Evolutionary conservation across 2,113 vertebrate genomes (phyloP), one percentile per base, ranked within the genome.

Genomic region (Coturnix japonica): DNA sequence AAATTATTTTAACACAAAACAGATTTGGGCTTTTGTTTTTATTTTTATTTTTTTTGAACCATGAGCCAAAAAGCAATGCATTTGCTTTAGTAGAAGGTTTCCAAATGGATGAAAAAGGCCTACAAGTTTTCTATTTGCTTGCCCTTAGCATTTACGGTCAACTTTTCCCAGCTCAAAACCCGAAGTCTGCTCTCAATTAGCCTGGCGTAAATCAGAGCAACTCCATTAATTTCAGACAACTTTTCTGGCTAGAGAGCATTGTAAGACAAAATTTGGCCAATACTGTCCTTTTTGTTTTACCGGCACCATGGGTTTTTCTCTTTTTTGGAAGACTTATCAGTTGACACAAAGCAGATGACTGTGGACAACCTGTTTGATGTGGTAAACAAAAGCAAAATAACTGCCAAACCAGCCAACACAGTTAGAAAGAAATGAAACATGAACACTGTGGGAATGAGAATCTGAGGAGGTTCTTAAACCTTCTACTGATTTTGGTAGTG

Each of bases 351-450:
- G 78, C 95, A 95, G 91, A 94, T 94, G 94, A 95, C 67, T 95
- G 64, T 93, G 92, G 64, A 92, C 81, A 94, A 96, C 89, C 89
- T 93, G 78, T 96, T 96, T 96, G 95, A 96, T 95, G 95, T 96
- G 95, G 96, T 96, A 96, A 96, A 96, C 95, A 96, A 96, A 92
- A 93, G 81, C 75, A 92, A 94, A 87, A 30, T 44, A 79, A 74
- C 30, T 74, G 75, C 92, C 87, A 95, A 89, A 93, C 56, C 80
- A 95, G 72, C 78, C 89, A 85, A 89, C 4, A 5, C 81, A 73
- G 67, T 60, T 85, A 91, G 84, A 89, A 91, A 81, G 81, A 95
- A 92, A 93, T 82, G 84, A 91, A 95, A 87, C 71, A 93, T 39
- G 60, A 95, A 91, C n/a, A 87, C 47, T 91, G 88, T 95, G 90